phyloP scores from a whole-genome alignment of 2,797 vertebrate species.

The Eospalax fontanierii region DNA sequence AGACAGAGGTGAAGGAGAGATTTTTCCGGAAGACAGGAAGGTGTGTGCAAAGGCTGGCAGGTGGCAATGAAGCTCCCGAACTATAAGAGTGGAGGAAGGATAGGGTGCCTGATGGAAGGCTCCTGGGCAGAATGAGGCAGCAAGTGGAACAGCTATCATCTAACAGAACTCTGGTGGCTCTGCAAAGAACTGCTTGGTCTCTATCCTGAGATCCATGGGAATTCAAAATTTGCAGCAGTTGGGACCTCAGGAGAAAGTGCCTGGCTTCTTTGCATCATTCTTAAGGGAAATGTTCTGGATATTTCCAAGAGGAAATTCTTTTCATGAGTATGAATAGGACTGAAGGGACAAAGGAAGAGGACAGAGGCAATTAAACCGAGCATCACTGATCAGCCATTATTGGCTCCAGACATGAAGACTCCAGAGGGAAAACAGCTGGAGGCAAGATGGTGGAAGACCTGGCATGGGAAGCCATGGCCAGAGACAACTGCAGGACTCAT shows the following conservation, averaged over 20 bases:
- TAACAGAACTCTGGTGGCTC: not conserved
- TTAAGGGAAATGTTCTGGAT: not conserved
- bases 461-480: not conserved
- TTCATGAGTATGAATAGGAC: not conserved
- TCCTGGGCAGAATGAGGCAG: not conserved
- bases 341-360: not conserved
- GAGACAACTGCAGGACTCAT: not conserved
- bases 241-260: not conserved
- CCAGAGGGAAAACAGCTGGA: not conserved
- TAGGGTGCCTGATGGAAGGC: not conserved
- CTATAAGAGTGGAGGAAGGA: not conserved
- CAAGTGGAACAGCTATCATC: not conserved
- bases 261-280: not conserved
- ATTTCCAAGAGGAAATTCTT: conserved; percentile 7
- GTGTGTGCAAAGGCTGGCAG: not conserved
- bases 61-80: not conserved
- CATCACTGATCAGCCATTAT: not conserved
- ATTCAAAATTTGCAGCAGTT: not conserved
- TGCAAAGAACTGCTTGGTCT: not conserved
- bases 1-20: not conserved
- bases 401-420: not conserved
- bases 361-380: not conserved
- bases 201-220: not conserved
- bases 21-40: not conserved
- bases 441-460: not conserved